Base-by-base conservation (phyloP, 2,888 invertebrate genomes). In the Athalia cordata region DNA sequence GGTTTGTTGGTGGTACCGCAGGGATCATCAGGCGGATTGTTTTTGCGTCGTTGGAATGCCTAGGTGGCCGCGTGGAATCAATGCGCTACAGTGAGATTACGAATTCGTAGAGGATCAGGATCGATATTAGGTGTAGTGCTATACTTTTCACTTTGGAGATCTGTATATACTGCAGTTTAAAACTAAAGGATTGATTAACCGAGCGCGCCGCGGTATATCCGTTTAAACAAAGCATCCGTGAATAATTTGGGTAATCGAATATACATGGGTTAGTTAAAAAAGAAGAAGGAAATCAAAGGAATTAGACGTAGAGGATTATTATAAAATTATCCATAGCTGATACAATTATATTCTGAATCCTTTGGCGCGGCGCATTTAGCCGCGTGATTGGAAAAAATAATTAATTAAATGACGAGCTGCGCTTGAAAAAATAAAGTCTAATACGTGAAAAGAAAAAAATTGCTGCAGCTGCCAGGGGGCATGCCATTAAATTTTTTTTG, bases 161-260 rank as follows among this genome's bases (percentile, higher is more conserved):
- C 29, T 29, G 29, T 29, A 29, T 29, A 29, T 29, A 29, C 29
- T 29, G 29, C 29, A 29, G 29, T 29, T 29, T 29, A 29, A 29
- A 29, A 29, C 29, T 29, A 29, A 29, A 29, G 29, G 29, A 29
- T 29, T 29, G 29, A 29, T n/a, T 43, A 80, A 62, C 67, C 79
- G 61, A 79, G 77, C 79, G 77, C 29, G 29, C 29, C 29, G 77
- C 77, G 77, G 77, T 61, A 77, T 64, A 74, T 79, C 79, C 80
- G 70, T 79, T 81, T 76, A 80, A 55, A 80, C 80, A 79, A 79
- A 83, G 80, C 82, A 81, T 78, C 81, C 83, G 84, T 83, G 82
- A 78, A 85, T 83, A 84, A 85, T 85, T 85, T 81, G 81, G 55
- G 74, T 84, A 83, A 84, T 84, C 83, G 84, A 84, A 85, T 84